Conservation (phyloP, 1,140 invertebrate genomes). For the Drosophila albomicans region DNA sequence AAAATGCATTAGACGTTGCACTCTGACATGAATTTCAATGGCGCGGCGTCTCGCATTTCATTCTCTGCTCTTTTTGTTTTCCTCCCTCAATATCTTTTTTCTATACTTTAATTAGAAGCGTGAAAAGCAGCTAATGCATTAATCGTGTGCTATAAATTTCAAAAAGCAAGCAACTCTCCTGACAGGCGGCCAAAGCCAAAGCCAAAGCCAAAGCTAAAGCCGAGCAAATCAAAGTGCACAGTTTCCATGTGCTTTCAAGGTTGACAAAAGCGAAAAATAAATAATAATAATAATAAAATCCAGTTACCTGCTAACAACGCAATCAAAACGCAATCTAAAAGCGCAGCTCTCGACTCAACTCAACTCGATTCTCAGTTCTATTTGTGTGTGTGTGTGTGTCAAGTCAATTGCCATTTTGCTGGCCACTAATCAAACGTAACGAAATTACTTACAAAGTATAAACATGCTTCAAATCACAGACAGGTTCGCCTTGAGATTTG, state of each 20-base stretch:
- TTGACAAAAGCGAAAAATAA: conserved; percentile 52
- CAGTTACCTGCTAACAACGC: conserved; percentile 69
- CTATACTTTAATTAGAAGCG: conserved; percentile 65
- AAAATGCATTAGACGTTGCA: conserved; percentile 77
- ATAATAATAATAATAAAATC: conserved; percentile 57
- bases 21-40: conserved; percentile 73
- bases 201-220: too few relatives aligned
- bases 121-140: conserved; percentile 66
- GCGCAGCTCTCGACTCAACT: conserved; percentile 24
- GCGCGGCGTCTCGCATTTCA: conserved; percentile 7
- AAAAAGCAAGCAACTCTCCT: conserved; percentile 48
- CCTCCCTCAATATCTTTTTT: conserved; percentile 24
- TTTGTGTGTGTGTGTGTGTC: conserved; percentile 3
- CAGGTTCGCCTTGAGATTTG: conserved; percentile 79
- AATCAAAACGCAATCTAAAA: conserved; percentile 65
- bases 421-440: conserved; percentile 81
- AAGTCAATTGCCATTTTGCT: conserved; percentile 78
- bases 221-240: conserved; percentile 67
- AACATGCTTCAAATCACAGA: conserved; percentile 77
- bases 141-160: conserved; percentile 80
- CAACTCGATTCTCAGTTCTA: conserved; percentile 7
- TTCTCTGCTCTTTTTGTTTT: conserved; percentile 18
- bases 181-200: conserved; percentile 38
- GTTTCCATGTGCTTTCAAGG: conserved; percentile 73
- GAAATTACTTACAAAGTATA: conserved; percentile 70